phyloP scores from a whole-genome alignment of 2,888 invertebrate species.

The Pasiphila rectangulata region DNA sequence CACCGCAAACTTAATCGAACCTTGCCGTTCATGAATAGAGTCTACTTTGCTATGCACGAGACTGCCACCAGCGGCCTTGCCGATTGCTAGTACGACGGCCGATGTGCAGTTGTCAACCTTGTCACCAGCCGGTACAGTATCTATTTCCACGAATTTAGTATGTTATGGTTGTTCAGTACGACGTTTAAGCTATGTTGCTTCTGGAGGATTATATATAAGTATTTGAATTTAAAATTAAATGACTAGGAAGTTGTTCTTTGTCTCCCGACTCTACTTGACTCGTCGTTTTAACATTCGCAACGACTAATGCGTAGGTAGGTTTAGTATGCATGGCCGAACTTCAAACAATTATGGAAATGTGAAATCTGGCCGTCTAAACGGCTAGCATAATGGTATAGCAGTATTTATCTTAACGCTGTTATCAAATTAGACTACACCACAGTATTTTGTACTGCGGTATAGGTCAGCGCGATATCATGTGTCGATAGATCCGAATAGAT shows the following conservation, averaged over 20 bases:
- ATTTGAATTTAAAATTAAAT: constrained; percentile 47
- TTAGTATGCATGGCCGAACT: constrained; percentile 21
- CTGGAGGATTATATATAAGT: constrained; percentile 33
- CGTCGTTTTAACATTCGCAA: constrained; percentile 25
- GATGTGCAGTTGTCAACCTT: constrained; percentile 44
- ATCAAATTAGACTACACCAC: no score
- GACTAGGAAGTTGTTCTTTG: constrained; percentile 36
- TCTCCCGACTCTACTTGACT: constrained; percentile 20
- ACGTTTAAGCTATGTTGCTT: constrained; percentile 38
- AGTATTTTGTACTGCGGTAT: no score
- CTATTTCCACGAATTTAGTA: constrained; percentile 37
- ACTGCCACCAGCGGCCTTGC: constrained; percentile 52
- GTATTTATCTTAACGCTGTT: no score
- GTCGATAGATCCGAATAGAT: neutral
- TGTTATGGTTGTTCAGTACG: constrained; percentile 41
- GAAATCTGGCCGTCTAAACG: neutral
- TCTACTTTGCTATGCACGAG: constrained; percentile 41
- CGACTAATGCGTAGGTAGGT: constrained; percentile 23
- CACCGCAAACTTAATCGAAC: constrained; percentile 38
- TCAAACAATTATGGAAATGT: constrained; percentile 15
- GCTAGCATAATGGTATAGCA: no score
- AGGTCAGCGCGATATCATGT: no score
- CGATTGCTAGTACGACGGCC: constrained; percentile 41
- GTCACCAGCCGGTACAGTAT: constrained; percentile 41
- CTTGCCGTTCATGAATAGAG: constrained; percentile 39